phyloP scores from a whole-genome alignment of 2,888 invertebrate species.

The Drosophila tripunctata region DNA sequence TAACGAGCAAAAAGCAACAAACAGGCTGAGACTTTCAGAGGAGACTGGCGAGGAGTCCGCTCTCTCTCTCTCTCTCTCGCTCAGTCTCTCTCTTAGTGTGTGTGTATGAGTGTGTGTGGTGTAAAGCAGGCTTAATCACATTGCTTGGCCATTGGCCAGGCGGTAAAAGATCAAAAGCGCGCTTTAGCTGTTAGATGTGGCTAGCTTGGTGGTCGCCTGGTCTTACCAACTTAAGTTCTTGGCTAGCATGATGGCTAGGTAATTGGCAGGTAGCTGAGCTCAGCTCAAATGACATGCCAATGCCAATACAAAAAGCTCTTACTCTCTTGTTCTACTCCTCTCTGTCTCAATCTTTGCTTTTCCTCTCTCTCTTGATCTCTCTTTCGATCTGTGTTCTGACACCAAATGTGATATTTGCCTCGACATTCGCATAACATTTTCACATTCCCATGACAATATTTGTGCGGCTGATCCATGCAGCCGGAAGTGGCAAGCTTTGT shows the following conservation, averaged over 20 bases:
- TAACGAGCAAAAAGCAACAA: conserved; percentile 72
- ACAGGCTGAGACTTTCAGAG: conserved; percentile 41
- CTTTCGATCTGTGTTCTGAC: conserved; percentile 3
- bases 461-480: conserved; percentile 42
- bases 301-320: conserved; percentile 28
- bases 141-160: conserved; percentile 81
- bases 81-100: conserved; percentile 15
- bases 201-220: conserved; percentile 70
- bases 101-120: conserved; percentile 38
- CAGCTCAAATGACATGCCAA: conserved; percentile 73
- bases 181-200: conserved; percentile 72
- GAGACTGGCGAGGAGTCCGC: conserved; percentile 25
- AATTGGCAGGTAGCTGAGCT: conserved; percentile 76
- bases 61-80: conserved; percentile 17
- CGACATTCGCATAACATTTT: conserved; percentile 25
- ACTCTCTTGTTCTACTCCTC: not conserved
- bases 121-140: conserved; percentile 81
- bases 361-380: not conserved
- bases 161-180: conserved; percentile 74
- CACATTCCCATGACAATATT: conserved; percentile 76
- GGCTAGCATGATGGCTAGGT: conserved; percentile 71
- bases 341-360: not conserved
- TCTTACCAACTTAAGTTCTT: conserved; percentile 16
- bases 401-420: conserved; percentile 61
- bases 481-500: conserved; percentile 82